Base-by-base conservation (phyloP, 1,140 invertebrate genomes). In the Carposina sasakii region DNA sequence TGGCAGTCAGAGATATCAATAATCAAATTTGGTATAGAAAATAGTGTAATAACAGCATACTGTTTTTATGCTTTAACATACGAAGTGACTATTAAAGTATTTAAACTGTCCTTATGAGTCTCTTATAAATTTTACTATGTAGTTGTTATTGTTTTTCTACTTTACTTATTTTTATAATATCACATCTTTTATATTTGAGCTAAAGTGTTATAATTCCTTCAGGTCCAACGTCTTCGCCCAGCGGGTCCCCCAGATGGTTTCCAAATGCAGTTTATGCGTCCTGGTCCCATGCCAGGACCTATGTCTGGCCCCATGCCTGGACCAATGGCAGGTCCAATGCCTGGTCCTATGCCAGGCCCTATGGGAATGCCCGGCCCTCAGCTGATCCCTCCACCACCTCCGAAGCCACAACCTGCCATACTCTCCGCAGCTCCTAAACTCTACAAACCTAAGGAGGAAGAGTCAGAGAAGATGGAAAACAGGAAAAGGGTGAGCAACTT, bases 391-490 rank as follows among this genome's bases (percentile, higher is more conserved):
- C 78, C 76, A 1, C 76, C 78, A 12, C 78, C 76, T 2, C 76
- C 73, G 0, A 76, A 85, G 43, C 84, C 87, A 0, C 88, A 90
- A 33, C 89, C 89, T 3, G 85, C 88, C 15, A 87, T 91, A 0
- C 74, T 91, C 3, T 88, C 88, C 34, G 88, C 88, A 16, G 89
- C 90, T 15, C 89, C 89, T 2, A 89, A 90, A 57, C 57, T 90
- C 2, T 91, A 91, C 60, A 88, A 87, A 43, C 71, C 81, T 63
- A 74, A 60, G 6, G 83, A 82, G 54, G 73, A 74, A 16, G 78
- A 75, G 52, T 76, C 76, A 5, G 61, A 64, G 31, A 76, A 71
- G 46, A 81, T 74, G 37, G 77, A 84, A 40, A 71, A 64, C 19
- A 69, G 59, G 40, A 81, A 77, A 49, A 54, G 70, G 60, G 75